Conservation (phyloP, 2,113 vertebrate genomes). For the Stictonetta naevosa region DNA sequence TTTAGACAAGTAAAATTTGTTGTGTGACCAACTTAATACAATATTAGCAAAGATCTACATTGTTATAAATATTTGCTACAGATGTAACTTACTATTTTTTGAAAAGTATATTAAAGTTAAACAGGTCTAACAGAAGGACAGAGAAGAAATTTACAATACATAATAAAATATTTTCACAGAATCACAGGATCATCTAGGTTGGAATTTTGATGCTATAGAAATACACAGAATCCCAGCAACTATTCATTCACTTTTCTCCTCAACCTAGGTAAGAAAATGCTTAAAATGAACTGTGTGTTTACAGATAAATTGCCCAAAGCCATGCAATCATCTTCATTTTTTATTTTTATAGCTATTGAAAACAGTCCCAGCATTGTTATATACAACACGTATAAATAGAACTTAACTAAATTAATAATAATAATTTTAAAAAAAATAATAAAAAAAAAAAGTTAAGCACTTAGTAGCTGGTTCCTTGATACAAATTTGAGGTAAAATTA, state of each 20-base stretch:
- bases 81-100: neutral
- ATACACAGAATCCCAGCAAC: neutral
- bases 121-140: neutral
- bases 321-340: neutral
- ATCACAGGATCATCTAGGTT: no score
- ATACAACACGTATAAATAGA: accelerated
- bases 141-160: neutral
- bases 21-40: neutral
- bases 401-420: neutral
- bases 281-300: neutral
- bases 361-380: neutral
- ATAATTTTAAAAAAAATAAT: neutral
- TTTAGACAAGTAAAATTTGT: neutral
- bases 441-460: neutral
- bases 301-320: neutral
- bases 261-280: neutral
- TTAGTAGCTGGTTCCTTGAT: neutral
- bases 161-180: neutral
- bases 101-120: neutral
- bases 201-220: neutral
- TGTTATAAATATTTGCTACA: neutral
- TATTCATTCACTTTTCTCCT: neutral
- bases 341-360: neutral
- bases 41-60: neutral
- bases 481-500: neutral